Evolutionary conservation across 2,888 invertebrate genomes (phyloP), one percentile per base, ranked within the genome.

Genomic region (Agonopterix heracliana): DNA sequence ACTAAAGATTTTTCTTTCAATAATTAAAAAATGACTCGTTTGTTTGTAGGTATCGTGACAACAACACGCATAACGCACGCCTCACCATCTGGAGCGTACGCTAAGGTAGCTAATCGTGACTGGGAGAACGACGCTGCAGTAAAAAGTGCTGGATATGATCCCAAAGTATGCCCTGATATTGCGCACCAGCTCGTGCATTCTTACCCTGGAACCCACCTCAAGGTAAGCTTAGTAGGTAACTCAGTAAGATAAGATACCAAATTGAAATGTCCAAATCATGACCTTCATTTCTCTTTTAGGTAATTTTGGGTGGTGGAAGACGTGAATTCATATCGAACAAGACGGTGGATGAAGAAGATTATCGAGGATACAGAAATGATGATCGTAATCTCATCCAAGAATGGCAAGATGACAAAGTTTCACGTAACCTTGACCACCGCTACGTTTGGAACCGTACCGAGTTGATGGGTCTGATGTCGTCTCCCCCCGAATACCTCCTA

Each of bases 21-120:
- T 7, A 26, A 26, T 26, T 7, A 41, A 9, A 11, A 11, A 41
- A 41, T 41, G 9, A 41, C 10, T 41, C 8, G 41, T 34, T 14
- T 34, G 17, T 17, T 11, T 45, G 46, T 65, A 77, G 92, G 93
- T 0, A 74, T 93, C n/a, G 94, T 95, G 14, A 96, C 95, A 9
- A 94, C 93, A 1, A 93, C 94, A 0, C 88, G 94, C 49, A 90
- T 95, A 1, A 95, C 95, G 0, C 94, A 95, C 71, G 95, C 95
- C 3, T 93, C 94, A 0, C 95, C 95, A 0, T 91, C 92, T 0
- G 93, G 92, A 1, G 79, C 90, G 0, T 94, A 92, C 71, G 93
- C 95, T 0, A 92, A 92, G 66, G 79, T 89, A 0, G 91, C 94
- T 0, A 78, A 92, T 56, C 89, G 95, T 40, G 88, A 92, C 66